Evolutionary conservation across 2,797 vertebrate species (phyloP).

Genomic region (Heterohyrax brucei): DNA sequence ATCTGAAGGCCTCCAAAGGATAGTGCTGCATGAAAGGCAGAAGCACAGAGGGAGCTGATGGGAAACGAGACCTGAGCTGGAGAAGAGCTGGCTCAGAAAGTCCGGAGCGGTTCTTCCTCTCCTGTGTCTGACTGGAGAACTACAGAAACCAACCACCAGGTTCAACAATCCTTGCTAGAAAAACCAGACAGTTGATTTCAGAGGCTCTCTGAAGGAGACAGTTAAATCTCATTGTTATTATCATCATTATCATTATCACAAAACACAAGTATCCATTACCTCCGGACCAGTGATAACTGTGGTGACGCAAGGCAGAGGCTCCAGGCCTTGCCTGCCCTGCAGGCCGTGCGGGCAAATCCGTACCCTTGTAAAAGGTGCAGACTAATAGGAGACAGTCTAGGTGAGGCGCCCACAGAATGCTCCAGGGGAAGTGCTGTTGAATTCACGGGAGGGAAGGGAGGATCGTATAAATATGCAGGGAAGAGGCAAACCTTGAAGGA

Average conservation of each 20-base stretch:
- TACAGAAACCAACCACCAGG: background rate
- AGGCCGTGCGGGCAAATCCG: background rate
- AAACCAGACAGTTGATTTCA: constrained; percentile 41
- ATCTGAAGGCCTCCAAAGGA: constrained; percentile 3
- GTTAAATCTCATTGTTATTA: background rate
- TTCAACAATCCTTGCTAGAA: background rate
- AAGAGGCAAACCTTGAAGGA: background rate
- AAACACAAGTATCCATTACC: constrained; percentile 16
- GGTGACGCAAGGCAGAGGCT: background rate
- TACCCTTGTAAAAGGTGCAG: background rate
- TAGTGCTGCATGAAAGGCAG: background rate
- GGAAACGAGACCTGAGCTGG: background rate
- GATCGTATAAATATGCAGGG: background rate
- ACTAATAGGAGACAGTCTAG: background rate
- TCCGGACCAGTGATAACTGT: background rate
- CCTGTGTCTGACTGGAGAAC: background rate
- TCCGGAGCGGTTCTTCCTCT: background rate
- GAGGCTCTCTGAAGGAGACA: background rate
- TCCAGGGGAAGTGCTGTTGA: background rate
- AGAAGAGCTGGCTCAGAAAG: background rate
- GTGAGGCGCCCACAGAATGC: background rate
- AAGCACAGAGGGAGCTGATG: background rate
- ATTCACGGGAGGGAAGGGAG: constrained; percentile 13
- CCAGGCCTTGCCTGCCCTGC: background rate
- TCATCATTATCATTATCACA: background rate